Evolutionary conservation across 2,797 vertebrate genomes (phyloP).

Genomic region (Apodemus agrarius): DNA sequence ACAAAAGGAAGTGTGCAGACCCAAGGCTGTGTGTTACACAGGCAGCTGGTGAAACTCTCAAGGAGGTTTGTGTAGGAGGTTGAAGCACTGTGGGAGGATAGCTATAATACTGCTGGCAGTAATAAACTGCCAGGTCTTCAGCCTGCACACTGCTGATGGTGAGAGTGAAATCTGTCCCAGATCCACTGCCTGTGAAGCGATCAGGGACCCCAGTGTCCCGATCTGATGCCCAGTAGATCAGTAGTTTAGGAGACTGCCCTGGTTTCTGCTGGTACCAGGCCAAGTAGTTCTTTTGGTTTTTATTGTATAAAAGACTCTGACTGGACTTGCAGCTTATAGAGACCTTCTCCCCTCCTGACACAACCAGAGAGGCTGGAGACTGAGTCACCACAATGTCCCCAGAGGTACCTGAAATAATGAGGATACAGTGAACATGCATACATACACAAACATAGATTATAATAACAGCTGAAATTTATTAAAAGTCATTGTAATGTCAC

Average conservation of each 20-base stretch:
- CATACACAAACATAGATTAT: background rate
- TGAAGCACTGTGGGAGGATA: background rate
- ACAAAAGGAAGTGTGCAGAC: background rate
- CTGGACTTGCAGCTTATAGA: constrained; percentile 14
- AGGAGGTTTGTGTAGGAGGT: background rate
- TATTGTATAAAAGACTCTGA: background rate
- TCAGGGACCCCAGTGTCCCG: background rate
- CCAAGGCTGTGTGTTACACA: no score
- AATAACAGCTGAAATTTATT: background rate
- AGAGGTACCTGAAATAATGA: background rate
- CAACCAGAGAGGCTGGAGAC: background rate
- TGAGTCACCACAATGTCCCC: background rate
- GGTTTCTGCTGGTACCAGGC: constrained; percentile 24
- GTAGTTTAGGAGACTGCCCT: background rate
- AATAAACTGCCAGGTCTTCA: background rate
- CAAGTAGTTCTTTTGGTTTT: background rate
- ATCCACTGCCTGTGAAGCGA: background rate
- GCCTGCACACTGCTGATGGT: background rate
- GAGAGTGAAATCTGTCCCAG: no score
- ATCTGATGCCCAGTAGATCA: background rate
- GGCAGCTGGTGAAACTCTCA: background rate
- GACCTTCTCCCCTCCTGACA: background rate
- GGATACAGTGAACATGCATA: background rate
- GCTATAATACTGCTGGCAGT: background rate
- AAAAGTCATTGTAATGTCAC: background rate